Base-by-base conservation (phyloP, 2,888 invertebrate genomes). In the Phorcus lineatus region DNA sequence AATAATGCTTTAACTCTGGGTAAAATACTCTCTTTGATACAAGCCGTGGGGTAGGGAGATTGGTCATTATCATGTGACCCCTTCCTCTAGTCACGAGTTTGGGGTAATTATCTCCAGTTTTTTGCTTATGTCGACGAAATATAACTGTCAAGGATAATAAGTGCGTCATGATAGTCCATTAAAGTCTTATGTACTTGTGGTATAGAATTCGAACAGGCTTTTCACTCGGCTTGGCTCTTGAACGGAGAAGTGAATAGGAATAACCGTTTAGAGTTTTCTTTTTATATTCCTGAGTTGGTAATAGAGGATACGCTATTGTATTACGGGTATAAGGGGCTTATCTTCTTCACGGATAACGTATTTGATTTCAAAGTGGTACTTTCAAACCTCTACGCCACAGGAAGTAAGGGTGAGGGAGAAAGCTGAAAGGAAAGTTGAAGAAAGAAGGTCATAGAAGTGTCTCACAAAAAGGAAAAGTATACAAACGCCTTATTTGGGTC, bases 351-450 rank as follows among this genome's bases (percentile, higher is more conserved):
- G 47, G 47, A 4, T 9, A 47, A 13, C 47, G 47, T 47, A 47
- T 47, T 47, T 47, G 7, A 4, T 47, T 47, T 47, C 47, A 47
- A 47, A 47, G 47, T 47, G 47, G 47, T 47, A 47, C 1, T 4
- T 47, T 47, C 47, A 36, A 40, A 13, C 36, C 47, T 16, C 17
- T 0, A 52, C 13, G 40, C 36, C 74, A 55, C 36, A 79, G 79
- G 47, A 24, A 74, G 74, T 28, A 53, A 54, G 74, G 52, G 28
- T 70, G 70, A 54, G 74, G 31, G 16, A 70, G 75, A 75, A 19
- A 54, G 54, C 47, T 11, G 28, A 52, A 54, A 19, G 53, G 75
- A 75, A 74, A 76, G 24, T 31, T 36, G 74, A 17, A 55, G 62
- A 81, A 47, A 74, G 74, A 77, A 24, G 16, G 55, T 54, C 36